Base-by-base conservation (phyloP, 2,797 vertebrate species). In the Monodelphis domestica region DNA sequence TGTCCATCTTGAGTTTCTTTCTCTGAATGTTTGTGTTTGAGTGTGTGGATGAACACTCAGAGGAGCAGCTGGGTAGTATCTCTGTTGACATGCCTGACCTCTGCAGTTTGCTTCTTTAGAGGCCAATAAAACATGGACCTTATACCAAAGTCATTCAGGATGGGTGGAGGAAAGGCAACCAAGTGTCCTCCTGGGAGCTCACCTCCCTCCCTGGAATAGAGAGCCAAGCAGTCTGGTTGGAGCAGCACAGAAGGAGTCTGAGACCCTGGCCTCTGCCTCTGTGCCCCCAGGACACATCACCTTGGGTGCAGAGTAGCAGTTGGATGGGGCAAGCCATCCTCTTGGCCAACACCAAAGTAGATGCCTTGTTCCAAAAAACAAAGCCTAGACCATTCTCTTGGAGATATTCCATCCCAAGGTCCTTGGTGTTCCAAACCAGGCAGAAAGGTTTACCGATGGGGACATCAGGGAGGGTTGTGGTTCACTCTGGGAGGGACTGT, bases 11-110 rank as follows among this genome's bases (percentile, higher is more conserved):
- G 38, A 84, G 70, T 84, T 50, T 26, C 38, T 84, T 70, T 21
- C 63, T 70, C 12, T 38, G 26, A 1, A 2, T 84, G 70, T 84
- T 50, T 84, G 38, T 84, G 3, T 45, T 84, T 84, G n/a, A 78
- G 63, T 38, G 6, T 45, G 70, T 11, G 33, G 59, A 38, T 50
- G 38, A 26, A 84, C 3, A 26, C 21, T 84, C 24, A 84, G 70
- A 84, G 70, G 9, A 78, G 29, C 54, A 93, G 91, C 53, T 94
- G 93, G 93, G 84, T 95, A 96, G 94, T 96, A 95, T 95, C 94
- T 94, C 78, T 96, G 96, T 95, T 95, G 96, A 97, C 92, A 91
- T 54, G 52, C 70, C 89, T 55, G 54, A 87, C 38, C 45, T 89
- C 54, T 6, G 84, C 84, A 89, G 53, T 96, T 55, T 95, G 95